Base-by-base conservation (phyloP, 1,140 invertebrate species). In the Drosophila aff. region DNA sequence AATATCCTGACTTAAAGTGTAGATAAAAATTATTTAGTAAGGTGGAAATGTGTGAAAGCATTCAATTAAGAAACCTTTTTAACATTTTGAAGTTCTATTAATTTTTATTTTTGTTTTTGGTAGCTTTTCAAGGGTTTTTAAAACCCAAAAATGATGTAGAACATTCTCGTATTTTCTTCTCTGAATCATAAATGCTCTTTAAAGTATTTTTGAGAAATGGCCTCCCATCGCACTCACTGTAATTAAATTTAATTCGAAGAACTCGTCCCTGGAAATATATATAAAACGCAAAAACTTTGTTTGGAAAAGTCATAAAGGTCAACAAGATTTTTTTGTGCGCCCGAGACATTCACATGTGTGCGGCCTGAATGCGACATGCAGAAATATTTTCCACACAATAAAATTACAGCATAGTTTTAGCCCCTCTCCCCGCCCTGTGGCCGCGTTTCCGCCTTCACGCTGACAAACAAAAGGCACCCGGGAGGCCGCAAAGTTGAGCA, bases 321-420 rank as follows among this genome's bases (percentile, higher is more conserved):
- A 69, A 69, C 67, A 72, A 74, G 65, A 41, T 49, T 59, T 52
- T 59, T 72, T 44, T 33, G 38, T 36, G 57, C 28, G 21, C 23
- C 16, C 9, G 61, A 49, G 33, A 66, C 36, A 55, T 64, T 47
- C 43, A 36, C 33, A 49, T 38, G 36, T 38, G 36, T 46, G 33
- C 9, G 36, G 36, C 40, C 18, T 75, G 72, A 76, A 76, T 76
- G 72, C 53, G 61, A 76, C 52, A 66, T 50, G 60, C 43, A 28
- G 40, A 33, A 81, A 64, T 68, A 73, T 82, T 82, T 82, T 64
- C 59, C 80, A 72, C 77, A 80, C 65, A 83, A 83, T 82, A 80
- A 84, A 82, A 79, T 82, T 76, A 79, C 75, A 73, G 68, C 64
- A 67, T 64, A 75, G 76, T 65, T 82, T 69, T 62, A 53, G 66